phyloP scores from a whole-genome alignment of 2,888 invertebrate species.

The Eugnorisma glareosa region DNA sequence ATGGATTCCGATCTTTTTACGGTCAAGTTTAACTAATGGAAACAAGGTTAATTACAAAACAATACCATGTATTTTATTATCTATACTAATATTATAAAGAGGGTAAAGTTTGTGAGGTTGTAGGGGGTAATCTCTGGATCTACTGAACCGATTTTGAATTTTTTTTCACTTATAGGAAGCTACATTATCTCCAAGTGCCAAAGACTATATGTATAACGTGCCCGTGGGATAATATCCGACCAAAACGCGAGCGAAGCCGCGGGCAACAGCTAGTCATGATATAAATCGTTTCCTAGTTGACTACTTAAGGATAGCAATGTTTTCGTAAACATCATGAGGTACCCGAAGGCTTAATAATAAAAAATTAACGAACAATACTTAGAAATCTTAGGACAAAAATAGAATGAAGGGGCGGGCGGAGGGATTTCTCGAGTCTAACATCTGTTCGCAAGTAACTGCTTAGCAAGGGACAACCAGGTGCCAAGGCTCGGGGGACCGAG shows the following conservation, averaged over 20 bases:
- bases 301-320: constrained; percentile 3
- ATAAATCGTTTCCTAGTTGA: not conserved
- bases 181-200: too few species aligned
- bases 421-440: constrained; percentile 80
- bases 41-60: constrained; percentile 12
- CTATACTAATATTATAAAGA: too few species aligned
- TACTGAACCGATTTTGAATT: too few species aligned
- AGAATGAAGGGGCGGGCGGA: constrained; percentile 67
- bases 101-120: too few species aligned
- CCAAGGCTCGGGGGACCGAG: constrained; percentile 81
- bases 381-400: constrained; percentile 64
- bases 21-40: constrained; percentile 12
- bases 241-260: too few species aligned
- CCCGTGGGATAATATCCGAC: too few species aligned
- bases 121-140: too few species aligned
- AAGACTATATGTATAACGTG: too few species aligned
- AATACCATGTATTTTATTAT: constrained; percentile 29
- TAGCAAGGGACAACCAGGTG: constrained; percentile 86
- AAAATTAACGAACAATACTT: constrained; percentile 45
- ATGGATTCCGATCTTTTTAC: constrained; percentile 22
- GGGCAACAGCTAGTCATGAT: too few species aligned
- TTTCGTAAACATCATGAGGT: not conserved
- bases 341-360: constrained; percentile 25
- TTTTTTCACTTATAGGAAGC: too few species aligned
- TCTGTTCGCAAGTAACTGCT: constrained; percentile 84